These are phyloP conservation scores for Drosophila biarmipes DNA, from an alignment of 1,140 invertebrate genomes.

Conservation along the genomic window DNA sequence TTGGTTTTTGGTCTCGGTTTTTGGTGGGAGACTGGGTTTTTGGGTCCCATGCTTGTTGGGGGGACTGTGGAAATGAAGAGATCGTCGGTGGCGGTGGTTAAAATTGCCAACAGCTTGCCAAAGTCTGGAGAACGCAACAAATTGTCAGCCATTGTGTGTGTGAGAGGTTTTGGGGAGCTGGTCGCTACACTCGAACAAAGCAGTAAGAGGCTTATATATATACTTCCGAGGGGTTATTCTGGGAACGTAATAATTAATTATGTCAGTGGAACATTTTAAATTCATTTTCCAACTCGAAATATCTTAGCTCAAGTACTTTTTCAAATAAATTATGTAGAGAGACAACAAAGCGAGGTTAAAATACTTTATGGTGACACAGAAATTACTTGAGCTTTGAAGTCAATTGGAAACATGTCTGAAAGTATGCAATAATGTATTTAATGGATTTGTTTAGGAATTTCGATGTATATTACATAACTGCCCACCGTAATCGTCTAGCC, in stretches of 20 bases:
- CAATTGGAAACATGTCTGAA: not conserved
- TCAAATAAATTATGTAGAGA: not conserved
- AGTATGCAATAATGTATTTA: not conserved
- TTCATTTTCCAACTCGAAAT: not conserved
- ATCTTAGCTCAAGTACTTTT: not conserved
- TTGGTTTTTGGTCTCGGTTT: constrained; percentile 38
- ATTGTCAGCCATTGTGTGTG: constrained; percentile 62
- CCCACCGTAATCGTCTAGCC: too few relatives aligned
- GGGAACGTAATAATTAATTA: not conserved
- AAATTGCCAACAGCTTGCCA: constrained; percentile 75
- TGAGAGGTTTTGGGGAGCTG: not conserved
- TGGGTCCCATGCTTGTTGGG: constrained; percentile 19
- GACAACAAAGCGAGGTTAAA: not conserved
- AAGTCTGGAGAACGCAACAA: constrained; percentile 50
- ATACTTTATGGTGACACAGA: too few relatives aligned
- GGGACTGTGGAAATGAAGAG: constrained; percentile 55
- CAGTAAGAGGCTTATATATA: constrained; percentile 11
- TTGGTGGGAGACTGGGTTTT: constrained; percentile 14
- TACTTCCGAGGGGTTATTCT: not conserved
- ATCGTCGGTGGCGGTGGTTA: constrained; percentile 56
- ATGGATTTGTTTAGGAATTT: too few relatives aligned
- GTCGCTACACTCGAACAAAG: constrained; percentile 38
- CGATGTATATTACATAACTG: too few relatives aligned
- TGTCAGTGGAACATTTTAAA: not conserved
- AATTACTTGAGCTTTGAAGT: not conserved